These are phyloP conservation scores for Actinopyga echinites DNA, from an alignment of 53 echinoderm and acorn worm species.

Conservation along the genomic window DNA sequence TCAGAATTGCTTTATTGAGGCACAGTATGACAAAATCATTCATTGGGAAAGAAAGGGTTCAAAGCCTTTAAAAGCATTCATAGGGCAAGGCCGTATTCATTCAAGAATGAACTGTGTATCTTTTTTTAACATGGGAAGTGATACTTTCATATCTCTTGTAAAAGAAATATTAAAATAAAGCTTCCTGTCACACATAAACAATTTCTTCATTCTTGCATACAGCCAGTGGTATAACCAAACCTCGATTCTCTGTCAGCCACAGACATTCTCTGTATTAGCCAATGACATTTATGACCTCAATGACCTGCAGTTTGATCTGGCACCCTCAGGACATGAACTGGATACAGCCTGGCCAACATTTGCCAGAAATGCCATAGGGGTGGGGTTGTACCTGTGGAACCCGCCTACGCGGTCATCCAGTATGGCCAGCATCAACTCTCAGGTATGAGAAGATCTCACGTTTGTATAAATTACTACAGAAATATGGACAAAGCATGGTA, in stretches of 20 bases:
- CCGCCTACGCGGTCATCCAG: constrained; percentile 83
- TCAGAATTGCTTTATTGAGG: no score
- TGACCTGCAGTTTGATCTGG: constrained; percentile 93
- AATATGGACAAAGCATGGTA: no score
- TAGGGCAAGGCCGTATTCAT: no score
- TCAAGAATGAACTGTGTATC: no score
- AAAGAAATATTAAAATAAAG: no score
- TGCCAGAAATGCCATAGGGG: constrained; percentile 57
- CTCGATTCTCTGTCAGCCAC: constrained; percentile 75
- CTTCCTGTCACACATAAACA: no score
- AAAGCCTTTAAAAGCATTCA: no score
- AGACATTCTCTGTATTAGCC: constrained; percentile 57
- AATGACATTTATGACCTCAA: constrained; percentile 96
- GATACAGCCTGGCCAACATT: constrained; percentile 95
- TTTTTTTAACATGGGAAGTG: no score
- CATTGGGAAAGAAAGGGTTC: no score
- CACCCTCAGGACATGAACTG: constrained; percentile 92
- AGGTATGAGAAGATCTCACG: constrained; percentile 43
- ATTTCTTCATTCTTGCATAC: neutral
- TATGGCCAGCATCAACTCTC: constrained; percentile 90
- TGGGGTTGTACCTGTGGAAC: constrained; percentile 74
- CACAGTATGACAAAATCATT: no score
- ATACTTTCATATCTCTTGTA: no score
- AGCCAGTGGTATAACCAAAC: constrained; percentile 83
- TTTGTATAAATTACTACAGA: neutral